Percentiles rank a stretch among this genome's conserved stretches.
Conservation (phyloP, 2,888 invertebrate species). For the Dynastes hyllus region DNA sequence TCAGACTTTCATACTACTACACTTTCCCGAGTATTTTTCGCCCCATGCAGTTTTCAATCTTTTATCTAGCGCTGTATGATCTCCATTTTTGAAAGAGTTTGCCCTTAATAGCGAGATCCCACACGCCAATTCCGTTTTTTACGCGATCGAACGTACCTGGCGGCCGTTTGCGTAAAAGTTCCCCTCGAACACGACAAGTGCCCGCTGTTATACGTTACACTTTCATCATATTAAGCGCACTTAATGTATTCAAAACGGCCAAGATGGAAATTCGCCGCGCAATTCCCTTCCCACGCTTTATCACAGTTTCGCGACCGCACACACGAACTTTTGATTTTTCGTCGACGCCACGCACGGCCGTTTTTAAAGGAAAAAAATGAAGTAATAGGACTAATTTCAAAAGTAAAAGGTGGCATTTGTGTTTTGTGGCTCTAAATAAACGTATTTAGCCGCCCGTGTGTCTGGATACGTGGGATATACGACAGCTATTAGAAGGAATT, state of each 20-base stretch:
- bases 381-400: constrained; percentile 47
- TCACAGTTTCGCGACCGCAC: constrained; percentile 36
- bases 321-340: constrained; percentile 38
- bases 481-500: constrained; percentile 26
- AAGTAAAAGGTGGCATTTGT: constrained; percentile 59
- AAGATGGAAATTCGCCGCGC: constrained; percentile 47
- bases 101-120: constrained; percentile 47
- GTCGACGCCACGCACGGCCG: not conserved
- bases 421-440: constrained; percentile 49
- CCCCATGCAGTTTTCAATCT: not conserved
- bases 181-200: constrained; percentile 43
- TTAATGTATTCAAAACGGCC: constrained; percentile 47
- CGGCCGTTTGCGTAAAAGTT: constrained; percentile 31
- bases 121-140: constrained; percentile 46
- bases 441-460: constrained; percentile 49
- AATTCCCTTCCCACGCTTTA: constrained; percentile 51
- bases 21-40: not conserved
- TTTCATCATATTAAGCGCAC: constrained; percentile 48
- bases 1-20: not conserved
- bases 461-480: constrained; percentile 48
- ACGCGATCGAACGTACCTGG: constrained; percentile 32
- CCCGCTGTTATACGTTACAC: constrained; percentile 51
- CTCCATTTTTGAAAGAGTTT: not conserved
- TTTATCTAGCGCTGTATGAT: not conserved
- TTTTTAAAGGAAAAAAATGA: not conserved